Conservation (phyloP, 2,888 invertebrate species). For the Pristionchus entomophagus region DNA sequence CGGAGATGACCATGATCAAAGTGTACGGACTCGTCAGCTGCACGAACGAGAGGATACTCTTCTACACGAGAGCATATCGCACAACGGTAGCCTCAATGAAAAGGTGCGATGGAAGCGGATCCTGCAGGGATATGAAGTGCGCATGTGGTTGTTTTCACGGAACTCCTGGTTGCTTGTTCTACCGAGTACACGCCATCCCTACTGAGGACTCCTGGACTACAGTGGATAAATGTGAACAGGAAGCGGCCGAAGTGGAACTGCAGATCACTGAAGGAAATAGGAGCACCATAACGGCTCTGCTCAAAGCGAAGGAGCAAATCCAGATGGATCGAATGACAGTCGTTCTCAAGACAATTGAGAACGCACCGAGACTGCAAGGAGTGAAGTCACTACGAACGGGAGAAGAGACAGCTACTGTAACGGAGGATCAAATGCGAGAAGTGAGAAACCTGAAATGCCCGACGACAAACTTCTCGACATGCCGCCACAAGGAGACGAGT, state of each 20-base stretch:
- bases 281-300: background rate
- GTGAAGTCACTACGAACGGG: background rate
- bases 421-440: background rate
- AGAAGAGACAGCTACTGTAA: background rate
- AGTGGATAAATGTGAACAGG: background rate
- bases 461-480: background rate
- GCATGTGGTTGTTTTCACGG: conserved; percentile 42
- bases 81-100: conserved; percentile 14
- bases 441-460: background rate
- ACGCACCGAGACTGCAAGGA: background rate
- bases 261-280: background rate
- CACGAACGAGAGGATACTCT: background rate
- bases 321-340: background rate
- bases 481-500: background rate
- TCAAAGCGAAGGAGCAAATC: background rate
- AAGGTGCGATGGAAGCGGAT: background rate
- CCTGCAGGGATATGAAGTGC: background rate
- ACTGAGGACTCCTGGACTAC: background rate
- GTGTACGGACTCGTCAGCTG: background rate
- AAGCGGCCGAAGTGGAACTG: background rate
- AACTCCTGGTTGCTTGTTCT: background rate
- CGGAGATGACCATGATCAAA: background rate
- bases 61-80: background rate
- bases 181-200: background rate
- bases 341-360: background rate